These are phyloP conservation scores for Canis aureus DNA, from an alignment of 2,113 vertebrate species.

Conservation along the genomic window DNA sequence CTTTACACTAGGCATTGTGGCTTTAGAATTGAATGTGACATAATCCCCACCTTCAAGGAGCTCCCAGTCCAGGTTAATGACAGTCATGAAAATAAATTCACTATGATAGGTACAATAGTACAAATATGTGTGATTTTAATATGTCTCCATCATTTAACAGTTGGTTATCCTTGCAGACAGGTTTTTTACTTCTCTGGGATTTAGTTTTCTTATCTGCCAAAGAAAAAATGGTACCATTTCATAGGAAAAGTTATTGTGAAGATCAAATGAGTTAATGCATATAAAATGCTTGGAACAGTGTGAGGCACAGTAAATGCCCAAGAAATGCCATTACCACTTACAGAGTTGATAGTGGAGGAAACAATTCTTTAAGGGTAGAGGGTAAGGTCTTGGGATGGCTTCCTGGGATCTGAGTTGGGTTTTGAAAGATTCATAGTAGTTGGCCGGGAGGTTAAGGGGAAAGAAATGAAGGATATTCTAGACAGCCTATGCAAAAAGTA, in stretches of 20 bases:
- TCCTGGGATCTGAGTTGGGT: conserved; percentile 30
- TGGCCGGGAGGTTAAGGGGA: not conserved
- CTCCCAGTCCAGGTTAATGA: conserved; percentile 5
- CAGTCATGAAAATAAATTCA: conserved; percentile 31
- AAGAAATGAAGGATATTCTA: conserved; percentile 48
- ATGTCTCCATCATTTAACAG: not conserved
- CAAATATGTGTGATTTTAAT: conserved; percentile 36
- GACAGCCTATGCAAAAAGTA: conserved; percentile 23
- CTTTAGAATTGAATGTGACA: conserved; percentile 38
- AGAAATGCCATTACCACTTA: conserved; percentile 32
- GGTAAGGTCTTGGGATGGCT: not conserved
- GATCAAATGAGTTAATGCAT: conserved; percentile 54
- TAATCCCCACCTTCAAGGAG: conserved; percentile 31
- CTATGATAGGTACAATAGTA: not conserved
- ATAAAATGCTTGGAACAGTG: conserved; percentile 30
- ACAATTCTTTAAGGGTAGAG: not conserved
- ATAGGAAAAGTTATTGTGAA: conserved; percentile 37
- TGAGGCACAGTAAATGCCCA: conserved; percentile 33
- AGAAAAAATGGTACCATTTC: conserved; percentile 23
- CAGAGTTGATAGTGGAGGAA: conserved; percentile 1
- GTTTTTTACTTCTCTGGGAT: conserved; percentile 46
- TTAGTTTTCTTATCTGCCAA: not conserved
- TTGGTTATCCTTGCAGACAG: not conserved
- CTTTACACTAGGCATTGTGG: not conserved
- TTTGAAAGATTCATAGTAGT: conserved; percentile 52